Conservation (phyloP, 2,113 vertebrate species). For the Penelope pileata region DNA sequence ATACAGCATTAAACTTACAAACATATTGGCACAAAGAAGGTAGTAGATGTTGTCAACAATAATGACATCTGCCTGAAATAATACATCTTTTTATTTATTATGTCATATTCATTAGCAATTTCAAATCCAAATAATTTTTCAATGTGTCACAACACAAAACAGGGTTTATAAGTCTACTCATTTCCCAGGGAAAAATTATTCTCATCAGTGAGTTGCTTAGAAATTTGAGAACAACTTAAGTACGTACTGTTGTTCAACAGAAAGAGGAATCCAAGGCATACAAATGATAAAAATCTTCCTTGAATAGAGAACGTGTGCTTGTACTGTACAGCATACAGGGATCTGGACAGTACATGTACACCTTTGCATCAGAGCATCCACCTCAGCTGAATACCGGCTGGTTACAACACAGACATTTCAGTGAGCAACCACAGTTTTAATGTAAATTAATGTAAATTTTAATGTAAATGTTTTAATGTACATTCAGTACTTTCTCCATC, state of each 20-base stretch:
- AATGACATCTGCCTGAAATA: conserved; percentile 5
- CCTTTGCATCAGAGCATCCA: too few relatives aligned
- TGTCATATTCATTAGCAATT: conserved; percentile 5
- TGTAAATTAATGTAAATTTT: background rate
- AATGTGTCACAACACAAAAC: background rate
- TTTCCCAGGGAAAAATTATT: background rate
- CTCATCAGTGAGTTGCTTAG: background rate
- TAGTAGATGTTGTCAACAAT: background rate
- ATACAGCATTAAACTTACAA: background rate
- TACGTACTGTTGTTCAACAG: background rate
- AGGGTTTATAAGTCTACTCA: background rate
- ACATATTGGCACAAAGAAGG: background rate
- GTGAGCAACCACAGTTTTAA: background rate
- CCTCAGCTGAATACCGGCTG: background rate
- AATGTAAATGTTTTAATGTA: background rate
- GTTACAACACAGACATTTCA: background rate
- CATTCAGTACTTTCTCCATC: background rate
- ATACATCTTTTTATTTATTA: background rate
- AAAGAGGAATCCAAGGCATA: background rate
- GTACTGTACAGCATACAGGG: background rate
- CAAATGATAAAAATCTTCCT: background rate
- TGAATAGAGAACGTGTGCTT: background rate
- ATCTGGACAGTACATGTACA: background rate
- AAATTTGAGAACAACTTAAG: conserved; percentile 7
- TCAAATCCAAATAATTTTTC: background rate